Conservation (phyloP, 2,888 invertebrate genomes). For the Spatulosminthurus flaviceps region DNA sequence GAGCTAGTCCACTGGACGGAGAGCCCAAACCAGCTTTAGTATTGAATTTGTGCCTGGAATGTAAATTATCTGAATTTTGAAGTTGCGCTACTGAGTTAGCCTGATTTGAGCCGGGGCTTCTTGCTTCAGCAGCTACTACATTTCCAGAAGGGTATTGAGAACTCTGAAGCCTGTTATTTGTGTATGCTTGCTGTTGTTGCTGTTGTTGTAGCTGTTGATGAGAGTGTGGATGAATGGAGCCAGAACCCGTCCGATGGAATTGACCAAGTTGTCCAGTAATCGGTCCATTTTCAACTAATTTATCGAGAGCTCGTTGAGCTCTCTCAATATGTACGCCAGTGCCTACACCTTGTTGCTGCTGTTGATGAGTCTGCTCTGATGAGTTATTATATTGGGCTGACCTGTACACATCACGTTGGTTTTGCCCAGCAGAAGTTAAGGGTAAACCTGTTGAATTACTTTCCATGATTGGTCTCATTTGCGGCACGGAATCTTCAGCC, state of each 20-base stretch:
- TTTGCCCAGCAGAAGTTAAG: not conserved
- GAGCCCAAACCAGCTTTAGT: conserved; percentile 54
- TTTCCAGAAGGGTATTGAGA: conserved; percentile 25
- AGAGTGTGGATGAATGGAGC: conserved; percentile 54
- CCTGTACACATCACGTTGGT: conserved; percentile 50
- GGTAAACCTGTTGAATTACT: not conserved
- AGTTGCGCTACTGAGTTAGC: not conserved
- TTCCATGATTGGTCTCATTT: conserved; percentile 62
- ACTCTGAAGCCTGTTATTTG: conserved; percentile 27
- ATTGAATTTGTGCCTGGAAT: conserved; percentile 58
- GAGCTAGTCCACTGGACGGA: conserved; percentile 32
- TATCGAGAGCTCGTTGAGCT: conserved; percentile 62
- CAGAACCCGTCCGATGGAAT: conserved; percentile 57
- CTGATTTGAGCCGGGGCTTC: not conserved
- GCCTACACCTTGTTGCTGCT: conserved; percentile 42
- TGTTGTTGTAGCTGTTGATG: conserved; percentile 49
- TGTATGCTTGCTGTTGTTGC: conserved; percentile 47
- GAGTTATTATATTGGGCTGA: conserved; percentile 42
- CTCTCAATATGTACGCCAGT: conserved; percentile 53
- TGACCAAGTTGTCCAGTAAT: conserved; percentile 33
- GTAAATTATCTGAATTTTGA: conserved; percentile 43
- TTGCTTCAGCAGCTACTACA: conserved; percentile 10
- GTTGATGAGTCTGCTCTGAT: conserved; percentile 29
- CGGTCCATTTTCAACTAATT: conserved; percentile 51
- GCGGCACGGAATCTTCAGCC: conserved; percentile 71